A percentile compares a stretch with the other conserved stretches of the same genome.
These are phyloP conservation scores for Atta cephalotes DNA, from an alignment of 1,140 invertebrate genomes.

Conservation along the genomic window DNA sequence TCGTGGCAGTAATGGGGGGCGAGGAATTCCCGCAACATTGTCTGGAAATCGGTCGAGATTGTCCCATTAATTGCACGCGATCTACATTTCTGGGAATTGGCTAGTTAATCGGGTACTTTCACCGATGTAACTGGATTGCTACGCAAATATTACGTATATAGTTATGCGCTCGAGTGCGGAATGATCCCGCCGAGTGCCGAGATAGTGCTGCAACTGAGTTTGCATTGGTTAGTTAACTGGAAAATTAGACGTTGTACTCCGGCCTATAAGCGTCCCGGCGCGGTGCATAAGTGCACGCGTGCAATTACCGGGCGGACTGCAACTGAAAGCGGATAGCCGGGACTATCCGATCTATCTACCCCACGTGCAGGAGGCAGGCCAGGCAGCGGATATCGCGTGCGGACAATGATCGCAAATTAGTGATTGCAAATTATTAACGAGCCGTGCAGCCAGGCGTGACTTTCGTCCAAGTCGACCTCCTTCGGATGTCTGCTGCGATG, in stretches of 20 bases:
- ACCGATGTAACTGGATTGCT: conserved; percentile 51
- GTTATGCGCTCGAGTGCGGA: conserved; percentile 14
- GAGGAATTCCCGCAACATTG: not conserved
- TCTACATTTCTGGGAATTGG: conserved; percentile 10
- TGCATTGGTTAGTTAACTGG: conserved; percentile 72
- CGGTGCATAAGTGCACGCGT: conserved; percentile 64
- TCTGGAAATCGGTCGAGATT: conserved; percentile 1
- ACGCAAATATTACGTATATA: conserved; percentile 65
- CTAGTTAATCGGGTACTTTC: conserved; percentile 42
- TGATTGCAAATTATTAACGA: conserved; percentile 74
- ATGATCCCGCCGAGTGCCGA: conserved; percentile 24
- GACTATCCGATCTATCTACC: conserved; percentile 59
- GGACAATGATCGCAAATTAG: conserved; percentile 75
- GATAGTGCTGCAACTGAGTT: conserved; percentile 47
- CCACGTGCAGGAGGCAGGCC: conserved; percentile 35
- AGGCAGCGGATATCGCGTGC: conserved; percentile 72
- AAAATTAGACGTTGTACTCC: conserved; percentile 74
- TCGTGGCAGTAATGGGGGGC: too few species aligned
- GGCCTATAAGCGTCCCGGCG: conserved; percentile 62
- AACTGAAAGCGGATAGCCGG: conserved; percentile 63
- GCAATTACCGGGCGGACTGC: conserved; percentile 63
- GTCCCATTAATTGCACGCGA: conserved; percentile 20
- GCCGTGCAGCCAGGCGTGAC: conserved; percentile 62
- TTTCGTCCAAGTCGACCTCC: conserved; percentile 65
- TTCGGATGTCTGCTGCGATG: conserved; percentile 14